Percentiles rank a stretch among this genome's conserved stretches.
Conservation (phyloP, 2,888 invertebrate genomes). For the Apodemia duryi region DNA sequence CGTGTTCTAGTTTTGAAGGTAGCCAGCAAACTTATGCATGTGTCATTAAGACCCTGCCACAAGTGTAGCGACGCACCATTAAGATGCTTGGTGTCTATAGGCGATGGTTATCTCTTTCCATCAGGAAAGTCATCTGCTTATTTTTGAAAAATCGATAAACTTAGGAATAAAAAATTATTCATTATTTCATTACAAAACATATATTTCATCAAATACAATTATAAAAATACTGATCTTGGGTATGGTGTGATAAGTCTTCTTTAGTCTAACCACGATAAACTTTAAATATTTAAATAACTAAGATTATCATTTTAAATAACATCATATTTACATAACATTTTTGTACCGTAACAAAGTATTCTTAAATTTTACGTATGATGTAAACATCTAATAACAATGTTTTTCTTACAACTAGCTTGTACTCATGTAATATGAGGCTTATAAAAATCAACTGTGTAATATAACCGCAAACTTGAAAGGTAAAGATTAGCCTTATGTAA, state of each 20-base stretch:
- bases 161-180: too few species aligned
- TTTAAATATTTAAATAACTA: neutral
- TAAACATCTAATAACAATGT: neutral
- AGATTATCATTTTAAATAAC: conserved; percentile 2
- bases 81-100: too few species aligned
- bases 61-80: too few species aligned
- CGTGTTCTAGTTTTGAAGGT: too few species aligned
- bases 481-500: neutral
- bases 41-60: too few species aligned
- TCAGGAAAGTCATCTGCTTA: too few species aligned
- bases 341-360: neutral
- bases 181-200: neutral
- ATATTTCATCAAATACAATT: neutral
- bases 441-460: neutral
- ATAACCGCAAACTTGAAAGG: neutral
- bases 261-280: neutral
- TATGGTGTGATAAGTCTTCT: neutral
- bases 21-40: too few species aligned
- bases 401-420: neutral
- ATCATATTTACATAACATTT: conserved; percentile 3
- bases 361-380: neutral
- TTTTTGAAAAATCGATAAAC: too few species aligned
- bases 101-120: too few species aligned
- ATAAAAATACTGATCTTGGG: conserved; percentile 1
- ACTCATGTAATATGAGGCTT: neutral